phyloP scores from a whole-genome alignment of 2,888 invertebrate genomes.

The Pheosia tremula region DNA sequence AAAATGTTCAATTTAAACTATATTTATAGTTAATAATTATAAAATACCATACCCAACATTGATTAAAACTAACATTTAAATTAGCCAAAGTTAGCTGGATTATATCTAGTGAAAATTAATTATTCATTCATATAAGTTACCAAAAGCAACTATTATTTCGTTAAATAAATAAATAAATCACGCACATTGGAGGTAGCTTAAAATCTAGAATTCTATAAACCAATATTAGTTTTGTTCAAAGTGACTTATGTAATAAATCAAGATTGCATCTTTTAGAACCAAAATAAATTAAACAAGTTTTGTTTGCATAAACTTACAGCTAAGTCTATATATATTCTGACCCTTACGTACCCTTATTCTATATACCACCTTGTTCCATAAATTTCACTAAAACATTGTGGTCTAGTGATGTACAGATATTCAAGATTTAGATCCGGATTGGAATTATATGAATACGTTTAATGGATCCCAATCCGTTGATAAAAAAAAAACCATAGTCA shows the following conservation, averaged over 20 bases:
- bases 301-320: constrained; percentile 33
- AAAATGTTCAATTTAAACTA: neutral
- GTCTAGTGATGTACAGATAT: neutral
- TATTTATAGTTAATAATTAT: too few species aligned
- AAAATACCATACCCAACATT: too few species aligned
- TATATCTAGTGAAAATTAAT: too few species aligned
- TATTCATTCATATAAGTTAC: too few species aligned
- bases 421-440: neutral
- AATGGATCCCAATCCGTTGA: neutral
- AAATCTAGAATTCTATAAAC: too few species aligned
- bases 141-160: too few species aligned
- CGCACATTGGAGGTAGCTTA: too few species aligned
- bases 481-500: too few species aligned
- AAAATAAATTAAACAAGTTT: constrained; percentile 23
- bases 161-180: too few species aligned
- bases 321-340: constrained; percentile 19
- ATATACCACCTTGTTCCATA: constrained; percentile 19
- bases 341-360: constrained; percentile 8
- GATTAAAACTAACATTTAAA: too few species aligned
- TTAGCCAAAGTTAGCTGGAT: too few species aligned
- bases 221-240: too few species aligned
- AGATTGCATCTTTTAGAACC: constrained; percentile 26
- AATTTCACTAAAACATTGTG: constrained; percentile 24
- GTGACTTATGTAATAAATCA: constrained; percentile 1
- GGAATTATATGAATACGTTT: neutral